phyloP scores from a whole-genome alignment of 1,140 invertebrate species.

The Dendroctonus valens region DNA sequence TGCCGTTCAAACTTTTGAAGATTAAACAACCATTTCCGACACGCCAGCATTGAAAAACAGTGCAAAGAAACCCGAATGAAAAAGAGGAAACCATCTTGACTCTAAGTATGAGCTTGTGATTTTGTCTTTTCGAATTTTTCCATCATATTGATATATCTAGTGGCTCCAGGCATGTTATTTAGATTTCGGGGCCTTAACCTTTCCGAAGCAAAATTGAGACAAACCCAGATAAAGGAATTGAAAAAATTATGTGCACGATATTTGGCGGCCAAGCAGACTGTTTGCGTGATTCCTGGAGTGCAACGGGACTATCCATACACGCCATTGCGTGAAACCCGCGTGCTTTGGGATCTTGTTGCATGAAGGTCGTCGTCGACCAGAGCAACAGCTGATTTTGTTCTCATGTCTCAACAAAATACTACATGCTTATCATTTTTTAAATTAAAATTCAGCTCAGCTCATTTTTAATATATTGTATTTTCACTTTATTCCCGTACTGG shows the following conservation, averaged over 20 bases:
- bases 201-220: neutral
- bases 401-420: neutral
- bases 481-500: too few species aligned
- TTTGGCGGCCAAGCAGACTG: slow-evolving; percentile 11
- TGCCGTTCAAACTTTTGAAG: too few species aligned
- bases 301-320: slow-evolving; percentile 27
- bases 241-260: slow-evolving; percentile 20
- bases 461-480: too few species aligned
- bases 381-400: slow-evolving; percentile 30
- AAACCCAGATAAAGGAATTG: neutral
- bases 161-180: neutral
- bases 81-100: too few species aligned
- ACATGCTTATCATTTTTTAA: too few species aligned
- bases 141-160: too few species aligned
- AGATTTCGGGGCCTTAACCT: neutral
- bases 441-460: too few species aligned
- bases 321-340: slow-evolving; percentile 31
- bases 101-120: too few species aligned
- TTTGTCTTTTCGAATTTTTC: too few species aligned
- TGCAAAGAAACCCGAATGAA: too few species aligned
- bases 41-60: too few species aligned
- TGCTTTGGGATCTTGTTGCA: slow-evolving; percentile 29
- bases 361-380: slow-evolving; percentile 22
- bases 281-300: slow-evolving; percentile 30
- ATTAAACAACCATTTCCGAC: too few species aligned